These are phyloP conservation scores for Acanthosoma haemorrhoidale DNA, from an alignment of 2,888 invertebrate species.

Conservation along the genomic window DNA sequence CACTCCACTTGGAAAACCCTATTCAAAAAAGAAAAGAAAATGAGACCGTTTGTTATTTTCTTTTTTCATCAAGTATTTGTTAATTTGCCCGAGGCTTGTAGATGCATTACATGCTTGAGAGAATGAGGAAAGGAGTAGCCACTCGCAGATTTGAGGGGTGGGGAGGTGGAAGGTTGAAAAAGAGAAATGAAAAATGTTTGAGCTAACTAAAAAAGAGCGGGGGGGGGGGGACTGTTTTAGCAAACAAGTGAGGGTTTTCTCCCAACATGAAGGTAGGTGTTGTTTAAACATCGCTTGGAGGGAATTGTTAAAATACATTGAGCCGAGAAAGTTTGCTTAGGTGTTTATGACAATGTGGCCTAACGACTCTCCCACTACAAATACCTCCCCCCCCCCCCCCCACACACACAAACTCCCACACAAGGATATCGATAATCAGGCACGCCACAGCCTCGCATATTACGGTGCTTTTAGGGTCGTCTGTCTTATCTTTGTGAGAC, in stretches of 20 bases:
- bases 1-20: too few species aligned
- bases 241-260: slow-evolving; percentile 12
- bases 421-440: background rate
- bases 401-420: too few species aligned
- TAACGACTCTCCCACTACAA: background rate
- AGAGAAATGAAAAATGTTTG: background rate
- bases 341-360: slow-evolving; percentile 23
- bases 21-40: too few species aligned
- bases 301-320: slow-evolving; percentile 24
- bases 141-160: too few species aligned
- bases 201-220: background rate
- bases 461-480: background rate
- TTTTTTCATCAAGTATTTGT: too few species aligned
- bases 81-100: too few species aligned
- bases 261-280: slow-evolving; percentile 15
- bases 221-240: slow-evolving; percentile 4
- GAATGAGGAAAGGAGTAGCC: too few species aligned
- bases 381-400: background rate
- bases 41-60: too few species aligned
- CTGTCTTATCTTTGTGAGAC: background rate
- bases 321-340: slow-evolving; percentile 27
- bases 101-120: too few species aligned
- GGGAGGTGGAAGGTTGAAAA: background rate
- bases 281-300: slow-evolving; percentile 13
- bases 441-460: too few species aligned